A percentile compares a stretch with the other conserved stretches of the same genome.
Conservation (phyloP, 2,797 vertebrate species). For the Centropyge bicolor region DNA sequence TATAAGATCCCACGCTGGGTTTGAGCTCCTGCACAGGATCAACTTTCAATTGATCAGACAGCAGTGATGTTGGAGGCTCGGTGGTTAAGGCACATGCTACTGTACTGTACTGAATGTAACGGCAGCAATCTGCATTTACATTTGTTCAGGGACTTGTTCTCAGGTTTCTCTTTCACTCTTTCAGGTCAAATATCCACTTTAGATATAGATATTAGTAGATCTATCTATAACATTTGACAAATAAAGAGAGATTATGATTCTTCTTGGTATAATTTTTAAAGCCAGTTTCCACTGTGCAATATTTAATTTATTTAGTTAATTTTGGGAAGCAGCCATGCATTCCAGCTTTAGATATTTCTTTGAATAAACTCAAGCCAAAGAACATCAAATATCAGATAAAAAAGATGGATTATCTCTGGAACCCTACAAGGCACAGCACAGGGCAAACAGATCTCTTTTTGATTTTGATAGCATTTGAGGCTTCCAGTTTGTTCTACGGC, state of each 20-base stretch:
- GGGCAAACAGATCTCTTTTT: neutral
- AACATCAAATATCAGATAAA: constrained; percentile 8
- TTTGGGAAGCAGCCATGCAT: neutral
- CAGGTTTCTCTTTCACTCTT: neutral
- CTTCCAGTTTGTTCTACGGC: neutral
- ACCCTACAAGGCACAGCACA: constrained; percentile 45
- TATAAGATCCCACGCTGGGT: neutral
- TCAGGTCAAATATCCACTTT: constrained; percentile 2
- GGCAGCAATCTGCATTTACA: constrained; percentile 11
- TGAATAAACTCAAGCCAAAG: constrained; percentile 5
- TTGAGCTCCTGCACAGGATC: constrained; percentile 1
- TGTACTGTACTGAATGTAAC: constrained; percentile 6
- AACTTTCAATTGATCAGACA: constrained; percentile 19
- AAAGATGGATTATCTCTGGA: constrained; percentile 1
- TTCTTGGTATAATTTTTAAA: neutral
- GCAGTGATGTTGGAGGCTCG: neutral
- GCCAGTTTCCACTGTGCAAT: neutral
- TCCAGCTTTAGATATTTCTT: neutral
- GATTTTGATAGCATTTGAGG: neutral
- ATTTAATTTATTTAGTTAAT: neutral
- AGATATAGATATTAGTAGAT: too few species aligned
- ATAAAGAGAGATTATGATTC: neutral
- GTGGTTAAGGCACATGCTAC: constrained; percentile 28
- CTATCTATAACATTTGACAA: neutral
- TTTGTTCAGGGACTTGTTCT: constrained; percentile 5